phyloP scores from a whole-genome alignment of 1,140 invertebrate genomes.

The Caenorhabditis tropicalis region DNA sequence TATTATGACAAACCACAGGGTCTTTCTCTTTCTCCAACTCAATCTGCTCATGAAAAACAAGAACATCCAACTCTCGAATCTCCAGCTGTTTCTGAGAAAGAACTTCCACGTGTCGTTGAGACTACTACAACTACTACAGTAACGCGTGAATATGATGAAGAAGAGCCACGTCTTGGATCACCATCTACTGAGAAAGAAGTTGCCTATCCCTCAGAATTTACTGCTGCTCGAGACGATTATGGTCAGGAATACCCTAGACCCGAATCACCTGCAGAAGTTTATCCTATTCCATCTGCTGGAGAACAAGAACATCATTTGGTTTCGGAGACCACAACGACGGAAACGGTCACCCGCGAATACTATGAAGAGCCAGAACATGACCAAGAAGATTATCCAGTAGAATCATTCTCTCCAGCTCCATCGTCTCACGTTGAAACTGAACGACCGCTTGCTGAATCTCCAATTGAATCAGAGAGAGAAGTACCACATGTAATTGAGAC shows the following conservation, averaged over 20 bases:
- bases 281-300: background rate
- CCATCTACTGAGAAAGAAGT: background rate
- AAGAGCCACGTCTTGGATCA: background rate
- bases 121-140: conserved; percentile 1
- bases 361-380: no score
- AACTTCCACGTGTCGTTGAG: background rate
- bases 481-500: background rate
- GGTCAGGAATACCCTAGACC: background rate
- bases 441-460: no score
- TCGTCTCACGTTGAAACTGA: background rate
- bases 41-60: background rate
- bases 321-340: background rate
- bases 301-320: background rate
- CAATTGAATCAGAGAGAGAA: background rate
- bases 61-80: background rate
- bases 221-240: background rate
- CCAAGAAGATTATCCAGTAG: no score
- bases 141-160: background rate
- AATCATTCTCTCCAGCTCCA: background rate
- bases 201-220: background rate
- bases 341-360: background rate
- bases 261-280: background rate
- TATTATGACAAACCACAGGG: background rate
- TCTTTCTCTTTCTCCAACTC: background rate
- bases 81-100: background rate